These are phyloP conservation scores for Prenolepis imparis DNA, from an alignment of 2,888 invertebrate genomes.

Conservation along the genomic window DNA sequence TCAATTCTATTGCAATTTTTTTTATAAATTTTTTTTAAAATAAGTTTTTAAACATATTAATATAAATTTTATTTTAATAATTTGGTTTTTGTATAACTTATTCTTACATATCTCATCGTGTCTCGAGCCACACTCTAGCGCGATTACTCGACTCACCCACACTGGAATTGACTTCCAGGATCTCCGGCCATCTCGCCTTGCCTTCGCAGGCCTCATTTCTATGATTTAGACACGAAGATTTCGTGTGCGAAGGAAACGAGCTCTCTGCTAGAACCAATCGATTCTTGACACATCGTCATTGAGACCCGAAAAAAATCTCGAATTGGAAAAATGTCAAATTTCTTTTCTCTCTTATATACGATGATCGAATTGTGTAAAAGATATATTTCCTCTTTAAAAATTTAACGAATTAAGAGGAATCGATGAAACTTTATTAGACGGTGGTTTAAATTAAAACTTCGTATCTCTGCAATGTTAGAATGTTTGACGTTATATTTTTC, in stretches of 20 bases:
- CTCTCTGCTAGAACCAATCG: slow-evolving; percentile 75
- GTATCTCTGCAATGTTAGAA: neutral
- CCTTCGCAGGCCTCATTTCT: slow-evolving; percentile 69
- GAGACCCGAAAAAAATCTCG: neutral
- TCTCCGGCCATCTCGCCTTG: slow-evolving; percentile 81
- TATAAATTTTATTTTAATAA: neutral
- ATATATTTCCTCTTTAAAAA: neutral
- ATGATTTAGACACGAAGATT: slow-evolving; percentile 58
- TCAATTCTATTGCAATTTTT: neutral
- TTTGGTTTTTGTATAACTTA: neutral
- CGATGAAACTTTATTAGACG: neutral
- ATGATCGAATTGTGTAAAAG: neutral
- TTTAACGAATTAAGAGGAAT: neutral
- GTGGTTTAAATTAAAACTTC: neutral
- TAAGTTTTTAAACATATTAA: neutral
- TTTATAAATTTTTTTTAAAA: neutral
- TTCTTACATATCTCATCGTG: slow-evolving; percentile 8
- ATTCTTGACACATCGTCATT: slow-evolving; percentile 57
- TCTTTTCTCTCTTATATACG: neutral
- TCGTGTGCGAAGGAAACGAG: slow-evolving; percentile 63
- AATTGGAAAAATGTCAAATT: slow-evolving; percentile 10
- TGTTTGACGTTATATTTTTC: neutral
- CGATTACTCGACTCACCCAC: slow-evolving; percentile 82
- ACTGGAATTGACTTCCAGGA: slow-evolving; percentile 81
- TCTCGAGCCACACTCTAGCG: slow-evolving; percentile 16